Evolutionary conservation across 2,888 invertebrate species (phyloP), one percentile per base, ranked within the genome.

Genomic region (Proisotoma minuta): DNA sequence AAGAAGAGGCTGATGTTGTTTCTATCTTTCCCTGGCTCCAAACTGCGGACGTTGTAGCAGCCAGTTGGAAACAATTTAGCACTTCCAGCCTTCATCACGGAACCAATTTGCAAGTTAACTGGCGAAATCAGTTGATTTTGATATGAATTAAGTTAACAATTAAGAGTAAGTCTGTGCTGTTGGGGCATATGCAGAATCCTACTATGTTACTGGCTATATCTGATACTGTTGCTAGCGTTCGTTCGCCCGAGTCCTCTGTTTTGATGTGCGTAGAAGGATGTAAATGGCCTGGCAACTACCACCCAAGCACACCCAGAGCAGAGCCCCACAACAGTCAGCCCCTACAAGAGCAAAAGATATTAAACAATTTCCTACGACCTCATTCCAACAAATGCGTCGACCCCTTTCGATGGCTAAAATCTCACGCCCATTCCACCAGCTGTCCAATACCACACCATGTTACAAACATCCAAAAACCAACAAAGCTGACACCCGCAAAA

Each of bases 231-330:
- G 65, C 65, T 65, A 65, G 66, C 63, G 63, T 66, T 67, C 67
- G 63, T 63, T 69, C 68, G 68, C 68, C 68, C 60, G 64, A 64
- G 60, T 59, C 43, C 43, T 4, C 65, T 69, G 67, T 67, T 67
- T 65, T 69, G 65, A 69, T 65, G 62, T 68, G 67, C 70, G 70
- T 70, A 70, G 63, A 67, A 70, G 66, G 67, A 69, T 71, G 65
- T 66, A 71, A 71, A 72, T 72, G 71, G 71, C 71, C 71, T 72
- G 71, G 71, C 69, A 72, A 72, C 69, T 70, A 65, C 66, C 68
- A 64, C 66, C 71, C 65, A 63, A 62, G 60, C 60, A 62, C 65
- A 60, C 66, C 66, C 59, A 53, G 47, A 59, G 59, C 34, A 43
- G n/a, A 65, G 56, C 62, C 62, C 65, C 65, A 61, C 57, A 65